These are phyloP conservation scores for Cistogaster globosa DNA, from an alignment of 2,888 invertebrate species.

Conservation along the genomic window DNA sequence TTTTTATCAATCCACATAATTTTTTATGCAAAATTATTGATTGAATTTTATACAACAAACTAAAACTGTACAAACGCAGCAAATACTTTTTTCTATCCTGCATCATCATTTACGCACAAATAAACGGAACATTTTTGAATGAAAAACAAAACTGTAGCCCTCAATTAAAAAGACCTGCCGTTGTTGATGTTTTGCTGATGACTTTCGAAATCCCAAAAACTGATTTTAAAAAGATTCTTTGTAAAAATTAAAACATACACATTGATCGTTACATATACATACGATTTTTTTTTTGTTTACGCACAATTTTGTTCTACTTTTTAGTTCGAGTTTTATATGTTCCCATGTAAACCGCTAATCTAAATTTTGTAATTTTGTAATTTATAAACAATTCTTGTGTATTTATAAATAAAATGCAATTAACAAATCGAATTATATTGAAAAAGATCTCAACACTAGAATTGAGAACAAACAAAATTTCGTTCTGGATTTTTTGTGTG, in stretches of 20 bases:
- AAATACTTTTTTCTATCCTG: neutral
- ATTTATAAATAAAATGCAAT: constrained; percentile 34
- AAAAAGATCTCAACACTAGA: constrained; percentile 27
- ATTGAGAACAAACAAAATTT: constrained; percentile 9
- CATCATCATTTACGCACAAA: neutral
- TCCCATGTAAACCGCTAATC: constrained; percentile 59
- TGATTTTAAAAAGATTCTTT: constrained; percentile 27
- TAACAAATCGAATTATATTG: neutral
- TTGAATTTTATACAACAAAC: constrained; percentile 19
- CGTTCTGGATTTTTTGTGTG: neutral
- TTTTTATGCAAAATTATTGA: constrained; percentile 7
- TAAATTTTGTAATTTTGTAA: constrained; percentile 45
- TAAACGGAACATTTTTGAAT: neutral
- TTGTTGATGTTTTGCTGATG: constrained; percentile 2
- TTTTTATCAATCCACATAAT: neutral
- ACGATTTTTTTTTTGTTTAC: constrained; percentile 36
- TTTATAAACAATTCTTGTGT: constrained; percentile 50
- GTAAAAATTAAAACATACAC: constrained; percentile 1
- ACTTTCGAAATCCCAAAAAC: constrained; percentile 4
- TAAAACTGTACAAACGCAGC: constrained; percentile 7
- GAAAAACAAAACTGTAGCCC: constrained; percentile 19
- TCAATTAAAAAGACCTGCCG: neutral
- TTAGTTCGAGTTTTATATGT: neutral
- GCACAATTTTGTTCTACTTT: constrained; percentile 63
- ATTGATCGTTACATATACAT: neutral